Evolutionary conservation across 2,888 invertebrate genomes (phyloP), one percentile per base, ranked within the genome.

Genomic region (Epirrita christyi): DNA sequence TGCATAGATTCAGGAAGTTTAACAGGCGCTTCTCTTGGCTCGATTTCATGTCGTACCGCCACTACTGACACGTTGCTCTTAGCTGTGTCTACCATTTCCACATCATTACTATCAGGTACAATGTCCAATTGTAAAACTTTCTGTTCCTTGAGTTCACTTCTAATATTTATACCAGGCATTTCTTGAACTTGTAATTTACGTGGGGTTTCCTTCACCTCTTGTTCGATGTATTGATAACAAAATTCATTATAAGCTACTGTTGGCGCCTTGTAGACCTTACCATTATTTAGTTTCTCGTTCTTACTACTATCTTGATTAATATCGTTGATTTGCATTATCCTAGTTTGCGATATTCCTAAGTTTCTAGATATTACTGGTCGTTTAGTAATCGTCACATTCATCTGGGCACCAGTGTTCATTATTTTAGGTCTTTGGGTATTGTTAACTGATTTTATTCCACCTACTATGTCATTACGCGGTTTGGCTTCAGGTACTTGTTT

Each of bases 161-260:
- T 85, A 61, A 93, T 93, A 68, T 86, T 88, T 59, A 93, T 87
- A 52, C 86, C 81, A 45, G 93, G 93, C 88, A 93, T 88, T 66
- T 80, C 75, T 80, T 93, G 93, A 63, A 92, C 68, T 66, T 83
- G 73, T 57, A 93, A 75, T 47, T 65, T 86, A 42, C 54, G 67
- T 34, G 70, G 62, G 40, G 28, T 60, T 38, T 52, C 32, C 43
- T 65, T 72, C 45, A 59, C 60, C 67, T 77, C 75, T 37, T 79
- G 75, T 69, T 86, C 81, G 43, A 70, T 61, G 65, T 87, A 79
- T 71, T 82, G 73, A 70, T 73, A 81, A 50, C 76, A 71, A 63
- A 84, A 79, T 71, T 91, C 91, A 59, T 80, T 85, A 67, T 91
- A 92, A 48, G 78, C 73, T 49, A 92, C 76, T 40, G 76, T 64